Evolutionary conservation across 2,888 invertebrate genomes (phyloP), one percentile per base, ranked within the genome.

Genomic region (Spisula solida): DNA sequence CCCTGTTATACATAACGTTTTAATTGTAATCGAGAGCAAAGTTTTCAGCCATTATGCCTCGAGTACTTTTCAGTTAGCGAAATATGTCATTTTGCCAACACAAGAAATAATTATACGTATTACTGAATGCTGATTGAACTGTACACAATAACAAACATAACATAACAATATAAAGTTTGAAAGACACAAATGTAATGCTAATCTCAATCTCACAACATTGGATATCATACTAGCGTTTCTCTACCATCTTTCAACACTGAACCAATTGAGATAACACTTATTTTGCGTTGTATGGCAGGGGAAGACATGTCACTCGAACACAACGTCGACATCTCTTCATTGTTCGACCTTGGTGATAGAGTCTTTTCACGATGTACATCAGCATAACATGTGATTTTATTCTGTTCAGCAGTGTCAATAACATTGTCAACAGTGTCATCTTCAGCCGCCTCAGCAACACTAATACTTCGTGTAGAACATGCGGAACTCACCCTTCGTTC

Each of bases 321-420:
- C 18, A 66, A 66, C n/a, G 81, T 70, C n/a, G 66, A 16, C 41
- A 79, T 75, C 18, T 89, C 88, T 18, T 92, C 90, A 34, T 84
- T 81, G 14, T 82, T 41, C 29, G 92, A 91, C 2, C 89, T 89
- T 16, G 94, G 93, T 10, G 94, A 95, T 34, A 92, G 83, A 25
- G 93, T 94, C 90, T 95, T 95, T 90, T 95, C 95, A 66, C 95
- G 91, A 84, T 96, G 96, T 8, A 96, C 92, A 82, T 95, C 95
- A 14, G 94, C 96, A 8, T 95, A 92, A 91, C 95, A 95, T 8
- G 95, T 95, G 16, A 96, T 90, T 81, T 93, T 93, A 90, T 96
- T 96, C 80, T 94, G 93, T 47, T 95, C 94, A n/a, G 79, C 34
- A 29, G 14, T n/a, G 8, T 56, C 80, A 25, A 16, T 55, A 8